A percentile compares a stretch with the other conserved stretches of the same genome.
phyloP scores from a whole-genome alignment of 1,140 invertebrate genomes.

The Oedothorax gibbosus region DNA sequence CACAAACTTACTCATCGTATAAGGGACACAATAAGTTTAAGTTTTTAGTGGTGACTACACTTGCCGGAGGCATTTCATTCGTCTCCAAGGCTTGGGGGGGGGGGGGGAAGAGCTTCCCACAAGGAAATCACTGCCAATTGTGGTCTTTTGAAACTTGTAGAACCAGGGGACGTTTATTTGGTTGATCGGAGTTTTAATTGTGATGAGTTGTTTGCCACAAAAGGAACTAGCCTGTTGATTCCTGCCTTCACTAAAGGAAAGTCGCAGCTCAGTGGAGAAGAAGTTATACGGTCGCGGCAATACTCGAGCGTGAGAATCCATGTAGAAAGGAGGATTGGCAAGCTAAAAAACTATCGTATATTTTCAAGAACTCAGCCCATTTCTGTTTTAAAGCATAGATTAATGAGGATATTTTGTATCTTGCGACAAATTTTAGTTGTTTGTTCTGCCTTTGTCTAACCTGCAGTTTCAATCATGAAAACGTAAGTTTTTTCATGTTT shows the following conservation, averaged over 20 bases:
- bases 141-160: neutral
- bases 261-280: neutral
- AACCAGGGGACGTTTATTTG: neutral
- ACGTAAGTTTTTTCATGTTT: too few relatives aligned
- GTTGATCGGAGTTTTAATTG: neutral
- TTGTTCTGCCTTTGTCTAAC: too few relatives aligned
- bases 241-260: constrained; percentile 1
- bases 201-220: neutral
- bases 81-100: neutral
- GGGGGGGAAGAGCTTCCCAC: neutral
- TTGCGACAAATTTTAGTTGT: too few relatives aligned
- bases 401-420: too few relatives aligned
- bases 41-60: neutral
- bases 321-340: neutral
- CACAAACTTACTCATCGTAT: neutral
- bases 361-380: neutral
- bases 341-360: constrained; percentile 1
- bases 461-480: too few relatives aligned
- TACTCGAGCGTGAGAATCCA: neutral
- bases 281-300: neutral
- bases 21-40: neutral
- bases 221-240: neutral
- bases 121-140: neutral
- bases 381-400: too few relatives aligned
- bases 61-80: neutral